Base-by-base conservation (phyloP, 23 tunicate species). In the Halocynthia roretzi region DNA sequence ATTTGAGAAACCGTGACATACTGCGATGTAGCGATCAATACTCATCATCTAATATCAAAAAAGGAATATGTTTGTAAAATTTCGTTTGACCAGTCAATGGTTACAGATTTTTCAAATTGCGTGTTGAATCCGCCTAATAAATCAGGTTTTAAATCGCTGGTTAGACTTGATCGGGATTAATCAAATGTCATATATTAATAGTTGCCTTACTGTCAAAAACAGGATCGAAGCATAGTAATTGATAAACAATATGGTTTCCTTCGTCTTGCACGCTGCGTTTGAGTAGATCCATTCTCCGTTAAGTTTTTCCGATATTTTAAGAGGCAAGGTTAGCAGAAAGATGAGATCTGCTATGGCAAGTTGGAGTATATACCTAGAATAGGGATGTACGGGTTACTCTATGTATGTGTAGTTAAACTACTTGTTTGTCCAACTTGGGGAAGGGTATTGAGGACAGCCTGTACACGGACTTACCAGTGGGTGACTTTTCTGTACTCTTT, bases 201-300 rank as follows among this genome's bases (percentile, higher is more conserved):
- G 12, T 8, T 71, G 8, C 10, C 82, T 68, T 68, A 85, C 90
- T 84, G 73, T 80, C 6, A 85, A 84, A 72, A 85, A 85, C n/a
- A 80, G 19, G 18, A 85, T 80, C 8, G 90, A 85, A 10, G 90
- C 80, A 65, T 85, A 80, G 67, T 85, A 85, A 54, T 85, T 85
- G 6, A 85, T 66, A 58, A 81, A 81, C 5, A 86, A 61, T 21
- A 86, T 53, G 7, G 85, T 75, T 68, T 86, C 85, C 21, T 86
- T 86, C 8, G 81, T 81, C 65, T 86, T 86, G 68, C 91, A 86
- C 84, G 80, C 64, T 65, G 72, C 54, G 48, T 62, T 78, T 6
- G 80, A 53, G 52, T 61, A 72, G 19, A 72, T 71, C 90, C 90
- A 85, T 22, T 51, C 56, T 10, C 56, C 50, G 56, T 85, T 61